These are phyloP conservation scores for Apodemus speciosus DNA, from an alignment of 2,113 vertebrate genomes.

Conservation along the genomic window DNA sequence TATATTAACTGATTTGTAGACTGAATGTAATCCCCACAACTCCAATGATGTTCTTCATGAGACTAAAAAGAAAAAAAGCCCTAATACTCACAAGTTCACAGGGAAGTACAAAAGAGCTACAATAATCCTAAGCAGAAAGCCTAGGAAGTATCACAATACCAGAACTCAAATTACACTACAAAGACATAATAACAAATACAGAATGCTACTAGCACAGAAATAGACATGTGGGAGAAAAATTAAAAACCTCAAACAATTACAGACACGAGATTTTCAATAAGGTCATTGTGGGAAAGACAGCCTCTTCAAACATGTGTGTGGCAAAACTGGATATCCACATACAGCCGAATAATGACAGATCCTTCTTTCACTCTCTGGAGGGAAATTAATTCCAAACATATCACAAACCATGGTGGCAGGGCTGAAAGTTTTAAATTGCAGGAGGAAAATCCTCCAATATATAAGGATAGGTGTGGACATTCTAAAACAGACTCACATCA, in stretches of 20 bases:
- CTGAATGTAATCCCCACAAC: not conserved
- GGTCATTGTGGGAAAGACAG: not conserved
- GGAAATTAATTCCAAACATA: not conserved
- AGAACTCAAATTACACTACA: not conserved
- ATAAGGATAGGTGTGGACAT: not conserved
- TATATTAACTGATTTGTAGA: not conserved
- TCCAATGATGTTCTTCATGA: not conserved
- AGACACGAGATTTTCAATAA: not conserved
- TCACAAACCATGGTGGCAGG: not conserved
- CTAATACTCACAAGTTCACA: not conserved
- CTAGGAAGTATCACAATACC: not conserved
- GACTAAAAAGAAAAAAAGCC: not conserved
- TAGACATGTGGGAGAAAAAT: too few species aligned
- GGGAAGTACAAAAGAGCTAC: not conserved
- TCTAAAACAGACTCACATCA: not conserved
- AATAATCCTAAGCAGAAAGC: not conserved
- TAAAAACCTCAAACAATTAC: too few species aligned
- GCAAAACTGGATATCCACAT: not conserved
- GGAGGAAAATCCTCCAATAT: not conserved
- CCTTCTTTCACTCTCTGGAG: not conserved
- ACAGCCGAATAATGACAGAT: not conserved
- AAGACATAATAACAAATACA: not conserved
- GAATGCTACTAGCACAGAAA: not conserved
- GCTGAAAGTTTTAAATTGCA: not conserved
- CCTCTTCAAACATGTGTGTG: not conserved